phyloP scores from a whole-genome alignment of 2,797 vertebrate species.

The Acipenser ruthenus region DNA sequence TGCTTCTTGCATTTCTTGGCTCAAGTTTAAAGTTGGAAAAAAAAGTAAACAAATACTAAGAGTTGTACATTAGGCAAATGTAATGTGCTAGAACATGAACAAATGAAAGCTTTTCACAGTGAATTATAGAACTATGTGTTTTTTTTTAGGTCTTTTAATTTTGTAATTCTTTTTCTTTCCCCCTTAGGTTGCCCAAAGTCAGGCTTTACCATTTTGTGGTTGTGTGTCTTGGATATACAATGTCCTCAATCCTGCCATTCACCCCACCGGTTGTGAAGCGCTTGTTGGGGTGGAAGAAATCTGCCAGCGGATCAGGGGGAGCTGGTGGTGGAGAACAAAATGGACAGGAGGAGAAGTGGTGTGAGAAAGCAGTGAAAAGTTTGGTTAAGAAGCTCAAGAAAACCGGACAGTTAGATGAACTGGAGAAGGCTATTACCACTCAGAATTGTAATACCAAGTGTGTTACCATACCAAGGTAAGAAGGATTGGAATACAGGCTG shows the following conservation, averaged over 20 bases:
- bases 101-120: too few species aligned
- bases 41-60: too few species aligned
- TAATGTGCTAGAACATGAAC: too few species aligned
- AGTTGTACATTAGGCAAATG: too few species aligned
- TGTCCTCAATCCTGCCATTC: slow-evolving; percentile 96
- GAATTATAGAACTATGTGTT: too few species aligned
- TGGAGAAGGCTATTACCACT: slow-evolving; percentile 93
- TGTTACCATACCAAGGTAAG: slow-evolving; percentile 94
- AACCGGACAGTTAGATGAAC: slow-evolving; percentile 91
- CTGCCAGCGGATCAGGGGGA: slow-evolving; percentile 72
- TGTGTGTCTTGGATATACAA: slow-evolving; percentile 30
- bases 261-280: slow-evolving; percentile 95
- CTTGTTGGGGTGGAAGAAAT: slow-evolving; percentile 92
- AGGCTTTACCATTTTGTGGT: too few species aligned
- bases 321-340: slow-evolving; percentile 86
- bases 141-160: too few species aligned
- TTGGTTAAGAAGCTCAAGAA: slow-evolving; percentile 98
- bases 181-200: too few species aligned
- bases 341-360: slow-evolving; percentile 96
- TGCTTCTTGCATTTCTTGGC: too few species aligned
- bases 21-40: too few species aligned
- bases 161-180: too few species aligned
- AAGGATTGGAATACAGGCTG: slow-evolving; percentile 6
- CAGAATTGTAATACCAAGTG: slow-evolving; percentile 97
- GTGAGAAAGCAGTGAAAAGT: slow-evolving; percentile 94